Evolutionary conservation across 92 coral and sea anemone species (phyloP).

Genomic region (Heteractis magnifica): DNA sequence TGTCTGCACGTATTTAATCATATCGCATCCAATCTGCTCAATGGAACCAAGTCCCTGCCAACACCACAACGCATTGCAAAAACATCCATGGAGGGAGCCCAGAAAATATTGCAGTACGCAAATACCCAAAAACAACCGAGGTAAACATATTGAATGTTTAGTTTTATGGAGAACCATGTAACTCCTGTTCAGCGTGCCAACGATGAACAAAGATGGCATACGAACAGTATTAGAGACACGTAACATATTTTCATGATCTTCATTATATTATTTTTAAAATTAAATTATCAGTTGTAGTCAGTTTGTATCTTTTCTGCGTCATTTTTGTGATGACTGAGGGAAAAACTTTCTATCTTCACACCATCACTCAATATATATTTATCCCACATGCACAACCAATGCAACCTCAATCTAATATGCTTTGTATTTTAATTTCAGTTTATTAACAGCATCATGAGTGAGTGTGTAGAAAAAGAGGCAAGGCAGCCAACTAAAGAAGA

Average conservation of each 20-base stretch:
- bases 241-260: no score
- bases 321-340: no score
- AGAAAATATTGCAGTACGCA: constrained; percentile 16
- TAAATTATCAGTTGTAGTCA: no score
- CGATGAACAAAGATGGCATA: no score
- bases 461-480: constrained; percentile 12
- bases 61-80: constrained; percentile 23
- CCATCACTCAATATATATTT: no score
- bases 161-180: no score
- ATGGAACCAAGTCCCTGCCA: constrained; percentile 40
- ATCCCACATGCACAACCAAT: no score
- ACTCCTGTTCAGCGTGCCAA: no score
- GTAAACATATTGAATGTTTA: constrained; percentile 8
- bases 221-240: no score
- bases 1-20: constrained; percentile 58
- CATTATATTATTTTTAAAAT: no score
- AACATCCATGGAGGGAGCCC: constrained; percentile 30
- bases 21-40: constrained; percentile 31
- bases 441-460: constrained; percentile 12
- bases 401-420: neutral
- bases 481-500: constrained; percentile 6
- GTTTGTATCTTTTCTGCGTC: no score
- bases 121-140: constrained; percentile 39
- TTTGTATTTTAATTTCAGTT: constrained; percentile 2
- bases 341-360: no score